These are phyloP conservation scores for Neodiprion lecontei DNA, from an alignment of 1,140 invertebrate species.

Conservation along the genomic window DNA sequence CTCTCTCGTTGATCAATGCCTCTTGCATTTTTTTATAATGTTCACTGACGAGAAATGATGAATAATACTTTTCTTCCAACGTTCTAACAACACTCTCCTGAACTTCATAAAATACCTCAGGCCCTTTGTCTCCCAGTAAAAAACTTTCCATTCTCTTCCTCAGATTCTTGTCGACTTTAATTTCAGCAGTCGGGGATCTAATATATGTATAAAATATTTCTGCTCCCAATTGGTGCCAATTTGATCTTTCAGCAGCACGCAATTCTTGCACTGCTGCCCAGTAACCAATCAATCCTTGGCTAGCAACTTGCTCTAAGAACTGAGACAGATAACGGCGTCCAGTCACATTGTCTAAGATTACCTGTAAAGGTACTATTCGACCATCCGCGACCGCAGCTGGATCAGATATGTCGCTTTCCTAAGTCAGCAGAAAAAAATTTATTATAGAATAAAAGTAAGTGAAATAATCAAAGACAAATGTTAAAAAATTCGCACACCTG, in stretches of 20 bases:
- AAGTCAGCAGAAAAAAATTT: not conserved
- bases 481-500: constrained; percentile 42
- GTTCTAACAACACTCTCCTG: constrained; percentile 80
- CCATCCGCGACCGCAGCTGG: constrained; percentile 41
- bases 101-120: constrained; percentile 87
- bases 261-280: constrained; percentile 90
- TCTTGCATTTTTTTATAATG: constrained; percentile 80
- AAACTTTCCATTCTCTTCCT: constrained; percentile 88
- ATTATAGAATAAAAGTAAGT: not conserved
- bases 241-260: constrained; percentile 71
- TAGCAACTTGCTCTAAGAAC: constrained; percentile 82
- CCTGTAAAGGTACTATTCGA: constrained; percentile 68
- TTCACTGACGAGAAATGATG: constrained; percentile 85
- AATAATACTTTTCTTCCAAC: constrained; percentile 87
- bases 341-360: constrained; percentile 73
- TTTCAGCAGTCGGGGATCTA: constrained; percentile 76
- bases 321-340: constrained; percentile 78
- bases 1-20: constrained; percentile 73
- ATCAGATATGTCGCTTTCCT: constrained; percentile 49
- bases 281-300: constrained; percentile 82
- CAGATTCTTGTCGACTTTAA: constrained; percentile 78
- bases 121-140: constrained; percentile 84
- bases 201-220: constrained; percentile 92
- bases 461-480: not conserved
- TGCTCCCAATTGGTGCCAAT: constrained; percentile 86